phyloP scores from a whole-genome alignment of 2,113 vertebrate genomes.

The Cnemophilus loriae region DNA sequence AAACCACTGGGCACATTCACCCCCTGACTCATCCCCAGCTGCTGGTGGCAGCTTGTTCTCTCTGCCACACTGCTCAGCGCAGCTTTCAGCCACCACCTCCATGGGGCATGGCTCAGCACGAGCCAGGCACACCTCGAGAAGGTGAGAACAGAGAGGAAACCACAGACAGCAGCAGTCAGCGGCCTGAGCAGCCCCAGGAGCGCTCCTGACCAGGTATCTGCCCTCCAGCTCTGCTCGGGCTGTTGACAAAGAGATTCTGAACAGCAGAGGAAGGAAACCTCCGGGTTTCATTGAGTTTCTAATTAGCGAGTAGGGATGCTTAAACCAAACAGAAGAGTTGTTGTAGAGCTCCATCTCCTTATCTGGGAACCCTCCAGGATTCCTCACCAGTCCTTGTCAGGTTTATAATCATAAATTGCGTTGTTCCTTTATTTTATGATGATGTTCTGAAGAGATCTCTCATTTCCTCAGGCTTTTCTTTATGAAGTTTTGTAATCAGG shows the following conservation, averaged over 20 bases:
- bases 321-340: neutral
- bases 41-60: neutral
- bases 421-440: neutral
- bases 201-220: neutral
- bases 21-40: neutral
- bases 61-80: neutral
- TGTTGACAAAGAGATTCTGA: neutral
- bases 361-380: neutral
- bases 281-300: neutral
- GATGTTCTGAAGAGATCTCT: neutral
- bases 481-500: neutral
- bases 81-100: neutral
- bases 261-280: neutral
- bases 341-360: neutral
- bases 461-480: constrained; percentile 31
- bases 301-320: neutral
- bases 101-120: no score
- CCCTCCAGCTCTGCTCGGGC: neutral
- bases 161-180: neutral
- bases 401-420: neutral
- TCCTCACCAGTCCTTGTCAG: neutral
- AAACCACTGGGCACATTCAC: neutral
- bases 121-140: neutral
- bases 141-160: neutral
- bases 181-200: neutral